phyloP scores from a whole-genome alignment of 2,888 invertebrate genomes.

The Bombylius discolor region DNA sequence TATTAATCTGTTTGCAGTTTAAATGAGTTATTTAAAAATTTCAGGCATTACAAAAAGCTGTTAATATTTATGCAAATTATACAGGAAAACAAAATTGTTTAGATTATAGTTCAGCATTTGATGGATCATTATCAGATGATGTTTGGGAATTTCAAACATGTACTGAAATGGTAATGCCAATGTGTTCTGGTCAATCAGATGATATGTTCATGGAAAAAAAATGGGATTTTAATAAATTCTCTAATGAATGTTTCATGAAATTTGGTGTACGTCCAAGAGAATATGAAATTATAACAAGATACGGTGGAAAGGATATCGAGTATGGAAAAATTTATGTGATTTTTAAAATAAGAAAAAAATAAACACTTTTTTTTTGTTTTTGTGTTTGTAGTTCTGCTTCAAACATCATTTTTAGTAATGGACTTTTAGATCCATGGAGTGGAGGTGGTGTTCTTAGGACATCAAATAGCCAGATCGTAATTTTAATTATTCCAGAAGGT shows the following conservation, averaged over 20 bases:
- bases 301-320: constrained; percentile 64
- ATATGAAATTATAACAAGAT: constrained; percentile 56
- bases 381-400: constrained; percentile 37
- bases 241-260: constrained; percentile 53
- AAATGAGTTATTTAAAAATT: constrained; percentile 16
- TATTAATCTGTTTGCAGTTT: not conserved
- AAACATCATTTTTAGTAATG: constrained; percentile 73
- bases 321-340: not conserved
- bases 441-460: constrained; percentile 67
- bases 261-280: constrained; percentile 56
- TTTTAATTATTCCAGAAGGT: constrained; percentile 64
- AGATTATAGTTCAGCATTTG: constrained; percentile 45
- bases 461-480: constrained; percentile 48
- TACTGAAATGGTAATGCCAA: constrained; percentile 95
- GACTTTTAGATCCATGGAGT: constrained; percentile 77
- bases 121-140: constrained; percentile 44
- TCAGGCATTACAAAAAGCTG: constrained; percentile 49
- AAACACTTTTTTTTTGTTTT: not conserved
- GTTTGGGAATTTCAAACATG: constrained; percentile 86
- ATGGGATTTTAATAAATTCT: constrained; percentile 59
- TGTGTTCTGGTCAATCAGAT: constrained; percentile 59
- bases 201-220: constrained; percentile 71
- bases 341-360: constrained; percentile 12
- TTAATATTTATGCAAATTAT: constrained; percentile 70
- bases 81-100: constrained; percentile 60